Evolutionary conservation across 2,113 vertebrate genomes (phyloP).

Genomic region (cat (Felis catus)): F.catus_Fca126_mat1.0 CM031420.1:28889501-28890000

Average conservation of each 20-base stretch:
- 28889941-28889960: not conserved
- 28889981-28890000: not conserved
- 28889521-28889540: not conserved
- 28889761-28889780: not conserved
- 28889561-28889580: not conserved
- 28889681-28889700: constrained; percentile 58
- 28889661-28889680: constrained; percentile 33
- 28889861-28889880: not conserved
- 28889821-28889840: constrained; percentile 35
- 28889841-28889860: constrained; percentile 41
- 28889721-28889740: not conserved
- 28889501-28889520: not conserved
- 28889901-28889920: not conserved
- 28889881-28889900: not conserved
- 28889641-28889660: constrained; percentile 45
- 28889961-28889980: not conserved
- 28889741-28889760: constrained; percentile 11
- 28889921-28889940: not conserved
- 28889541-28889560: not conserved
- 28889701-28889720: constrained; percentile 17
- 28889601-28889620: not conserved
- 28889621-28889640: constrained; percentile 31
- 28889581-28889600: not conserved
- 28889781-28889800: constrained; percentile 23
- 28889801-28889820: constrained; percentile 49